Conservation (phyloP, 2,888 invertebrate species). For the Eutolmus rufibarbis region DNA sequence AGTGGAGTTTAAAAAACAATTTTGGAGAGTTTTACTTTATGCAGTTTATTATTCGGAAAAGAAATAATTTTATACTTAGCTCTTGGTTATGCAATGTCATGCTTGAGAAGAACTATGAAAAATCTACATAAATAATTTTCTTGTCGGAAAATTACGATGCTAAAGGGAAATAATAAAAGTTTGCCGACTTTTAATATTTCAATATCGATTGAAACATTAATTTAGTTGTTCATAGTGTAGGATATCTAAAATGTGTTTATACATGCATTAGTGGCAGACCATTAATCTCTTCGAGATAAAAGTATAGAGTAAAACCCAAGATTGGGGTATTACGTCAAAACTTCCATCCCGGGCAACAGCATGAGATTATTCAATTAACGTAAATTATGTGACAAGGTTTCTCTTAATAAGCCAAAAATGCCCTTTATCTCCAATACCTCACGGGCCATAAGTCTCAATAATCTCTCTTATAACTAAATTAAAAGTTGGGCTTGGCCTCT, state of each 20-base stretch:
- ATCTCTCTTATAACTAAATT: constrained; percentile 51
- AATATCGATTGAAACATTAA: neutral
- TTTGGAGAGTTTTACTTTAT: neutral
- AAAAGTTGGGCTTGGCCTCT: constrained; percentile 47
- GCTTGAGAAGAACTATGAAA: too few species aligned
- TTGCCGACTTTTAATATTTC: neutral
- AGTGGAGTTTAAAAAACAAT: neutral
- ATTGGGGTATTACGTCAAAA: neutral
- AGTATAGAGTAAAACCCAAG: neutral
- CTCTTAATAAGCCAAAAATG: constrained; percentile 38
- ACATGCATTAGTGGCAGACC: neutral
- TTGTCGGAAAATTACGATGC: neutral
- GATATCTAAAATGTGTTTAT: neutral
- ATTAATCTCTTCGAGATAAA: neutral
- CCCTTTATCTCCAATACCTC: constrained; percentile 15
- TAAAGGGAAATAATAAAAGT: neutral
- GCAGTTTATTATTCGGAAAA: neutral
- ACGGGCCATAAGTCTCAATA: constrained; percentile 25
- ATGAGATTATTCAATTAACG: constrained; percentile 31
- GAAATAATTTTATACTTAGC: neutral
- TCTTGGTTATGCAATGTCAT: too few species aligned
- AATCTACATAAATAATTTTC: too few species aligned
- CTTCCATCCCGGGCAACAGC: neutral
- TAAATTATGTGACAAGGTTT: constrained; percentile 37
- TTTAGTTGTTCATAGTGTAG: neutral